These are phyloP conservation scores for Cheilosia scutellata DNA, from an alignment of 2,888 invertebrate genomes.

Conservation along the genomic window DNA sequence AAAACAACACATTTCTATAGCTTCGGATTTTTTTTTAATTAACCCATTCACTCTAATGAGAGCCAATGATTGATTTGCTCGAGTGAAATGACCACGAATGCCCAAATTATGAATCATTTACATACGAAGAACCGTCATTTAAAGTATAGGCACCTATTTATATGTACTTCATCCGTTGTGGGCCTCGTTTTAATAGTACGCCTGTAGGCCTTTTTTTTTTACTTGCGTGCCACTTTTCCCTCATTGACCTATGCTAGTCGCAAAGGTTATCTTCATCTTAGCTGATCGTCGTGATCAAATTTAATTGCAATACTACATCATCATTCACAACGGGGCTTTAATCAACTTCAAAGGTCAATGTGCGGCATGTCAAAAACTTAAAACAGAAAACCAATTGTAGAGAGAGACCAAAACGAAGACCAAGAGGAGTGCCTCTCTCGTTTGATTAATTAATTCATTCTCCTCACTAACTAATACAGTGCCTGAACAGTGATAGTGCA, in stretches of 20 bases:
- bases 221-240: conserved; percentile 47
- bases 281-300: conserved; percentile 57
- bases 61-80: conserved; percentile 36
- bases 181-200: conserved; percentile 8
- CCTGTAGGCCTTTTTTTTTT: conserved; percentile 23
- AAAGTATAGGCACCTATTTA: too few species aligned
- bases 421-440: conserved; percentile 13
- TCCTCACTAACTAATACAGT: conserved; percentile 27
- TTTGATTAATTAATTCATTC: conserved; percentile 68
- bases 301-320: conserved; percentile 62
- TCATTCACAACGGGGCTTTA: conserved; percentile 16
- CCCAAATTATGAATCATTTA: conserved; percentile 53
- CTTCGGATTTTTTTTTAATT: too few species aligned
- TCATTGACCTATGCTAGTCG: conserved; percentile 37
- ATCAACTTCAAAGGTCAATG: conserved; percentile 55
- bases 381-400: not conserved
- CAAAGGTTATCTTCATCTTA: conserved; percentile 54
- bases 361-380: conserved; percentile 35
- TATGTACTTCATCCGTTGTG: not conserved
- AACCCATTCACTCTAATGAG: not conserved
- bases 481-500: conserved; percentile 25
- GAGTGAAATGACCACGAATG: conserved; percentile 28
- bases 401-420: conserved; percentile 2
- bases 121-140: conserved; percentile 16
- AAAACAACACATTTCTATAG: not conserved